A percentile compares a stretch with the other conserved stretches of the same genome.
These are phyloP conservation scores for Ericerus pela DNA, from an alignment of 1,140 invertebrate species.

Conservation along the genomic window DNA sequence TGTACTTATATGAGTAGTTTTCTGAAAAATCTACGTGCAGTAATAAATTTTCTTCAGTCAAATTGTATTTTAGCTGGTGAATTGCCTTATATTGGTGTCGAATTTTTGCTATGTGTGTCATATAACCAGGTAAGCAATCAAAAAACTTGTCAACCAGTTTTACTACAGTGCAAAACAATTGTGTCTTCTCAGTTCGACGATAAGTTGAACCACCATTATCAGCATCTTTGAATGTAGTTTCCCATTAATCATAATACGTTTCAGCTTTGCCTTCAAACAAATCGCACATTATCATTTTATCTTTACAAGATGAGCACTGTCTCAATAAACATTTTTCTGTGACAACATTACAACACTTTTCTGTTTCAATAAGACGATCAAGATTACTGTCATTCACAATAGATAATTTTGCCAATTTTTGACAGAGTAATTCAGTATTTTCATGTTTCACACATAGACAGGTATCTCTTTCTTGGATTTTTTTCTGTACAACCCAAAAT, in stretches of 20 bases:
- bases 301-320: constrained; percentile 18
- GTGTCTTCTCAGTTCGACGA: background rate
- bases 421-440: constrained; percentile 11
- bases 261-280: constrained; percentile 6
- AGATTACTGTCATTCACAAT: constrained; percentile 18
- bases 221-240: background rate
- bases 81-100: constrained; percentile 24
- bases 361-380: constrained; percentile 17
- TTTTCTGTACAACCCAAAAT: constrained; percentile 19
- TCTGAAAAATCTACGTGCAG: constrained; percentile 30
- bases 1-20: constrained; percentile 27
- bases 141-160: constrained; percentile 19
- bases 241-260: constrained; percentile 6
- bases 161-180: constrained; percentile 16
- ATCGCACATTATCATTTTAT: constrained; percentile 8
- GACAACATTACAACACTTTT: constrained; percentile 17
- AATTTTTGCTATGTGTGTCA: constrained; percentile 25
- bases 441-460: constrained; percentile 19
- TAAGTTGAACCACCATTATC: background rate
- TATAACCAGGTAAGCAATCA: constrained; percentile 13
- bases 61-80: constrained; percentile 24
- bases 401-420: constrained; percentile 11
- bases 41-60: constrained; percentile 24
- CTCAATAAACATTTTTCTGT: constrained; percentile 21
- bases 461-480: constrained; percentile 19